These are phyloP conservation scores for Saccopteryx bilineata DNA, from an alignment of 2,113 vertebrate species.

Conservation along the genomic window DNA sequence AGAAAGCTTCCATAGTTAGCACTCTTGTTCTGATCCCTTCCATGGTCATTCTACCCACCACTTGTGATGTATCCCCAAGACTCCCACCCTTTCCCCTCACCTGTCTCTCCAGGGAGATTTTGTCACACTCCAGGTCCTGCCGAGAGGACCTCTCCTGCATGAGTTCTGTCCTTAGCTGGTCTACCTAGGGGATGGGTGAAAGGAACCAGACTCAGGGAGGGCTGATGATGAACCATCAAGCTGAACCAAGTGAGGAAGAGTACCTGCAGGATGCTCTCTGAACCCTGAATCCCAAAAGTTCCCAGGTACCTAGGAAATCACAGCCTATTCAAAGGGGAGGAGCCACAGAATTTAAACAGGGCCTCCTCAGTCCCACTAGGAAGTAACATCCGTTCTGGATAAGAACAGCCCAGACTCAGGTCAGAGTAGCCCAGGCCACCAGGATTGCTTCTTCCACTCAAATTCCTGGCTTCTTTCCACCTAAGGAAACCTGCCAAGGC, in stretches of 20 bases:
- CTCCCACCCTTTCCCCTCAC: constrained; percentile 78
- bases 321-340: neutral
- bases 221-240: neutral
- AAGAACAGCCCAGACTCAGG: neutral
- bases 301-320: constrained; percentile 35
- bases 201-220: neutral
- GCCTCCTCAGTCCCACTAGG: neutral
- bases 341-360: neutral
- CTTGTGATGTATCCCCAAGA: neutral
- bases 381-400: neutral
- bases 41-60: neutral
- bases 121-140: constrained; percentile 97
- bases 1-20: neutral
- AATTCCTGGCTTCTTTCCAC: neutral
- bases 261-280: neutral
- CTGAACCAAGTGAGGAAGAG: neutral
- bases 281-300: neutral
- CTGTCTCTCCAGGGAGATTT: constrained; percentile 96
- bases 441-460: neutral
- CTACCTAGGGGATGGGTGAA: constrained; percentile 88
- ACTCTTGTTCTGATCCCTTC: neutral
- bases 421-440: neutral
- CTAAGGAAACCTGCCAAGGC: neutral
- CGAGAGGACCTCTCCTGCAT: constrained; percentile 95
- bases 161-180: constrained; percentile 95